Evolutionary conservation across 2,113 vertebrate species (phyloP).

Genomic region (Cyanoramphus novaezelandiae): DNA sequence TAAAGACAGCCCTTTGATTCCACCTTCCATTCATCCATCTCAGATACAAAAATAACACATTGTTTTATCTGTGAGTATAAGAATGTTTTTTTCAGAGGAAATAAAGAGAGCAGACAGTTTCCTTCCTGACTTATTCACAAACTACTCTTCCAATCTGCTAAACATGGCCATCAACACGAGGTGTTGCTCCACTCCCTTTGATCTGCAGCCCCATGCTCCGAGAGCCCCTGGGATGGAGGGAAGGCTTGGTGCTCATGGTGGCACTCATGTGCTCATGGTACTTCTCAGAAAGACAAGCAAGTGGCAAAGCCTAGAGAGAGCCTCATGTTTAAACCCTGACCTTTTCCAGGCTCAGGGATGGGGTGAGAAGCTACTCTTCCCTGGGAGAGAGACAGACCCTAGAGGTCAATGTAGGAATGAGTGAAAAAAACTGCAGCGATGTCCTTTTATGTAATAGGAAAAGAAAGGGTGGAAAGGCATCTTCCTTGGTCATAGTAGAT

Average conservation of each 20-base stretch:
- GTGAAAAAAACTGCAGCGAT: not conserved
- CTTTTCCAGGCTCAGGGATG: not conserved
- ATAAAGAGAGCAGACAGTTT: constrained; percentile 91
- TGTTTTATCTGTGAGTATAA: constrained; percentile 79
- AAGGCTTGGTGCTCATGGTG: not conserved
- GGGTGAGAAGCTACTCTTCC: not conserved
- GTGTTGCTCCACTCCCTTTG: constrained; percentile 22
- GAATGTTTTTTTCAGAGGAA: constrained; percentile 83
- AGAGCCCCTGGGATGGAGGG: not conserved
- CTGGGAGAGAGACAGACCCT: not conserved
- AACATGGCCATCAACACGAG: constrained; percentile 41
- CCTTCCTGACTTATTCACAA: constrained; percentile 86
- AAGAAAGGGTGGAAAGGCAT: not conserved
- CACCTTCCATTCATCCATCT: constrained; percentile 64
- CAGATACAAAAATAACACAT: constrained; percentile 77
- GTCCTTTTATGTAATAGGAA: not conserved
- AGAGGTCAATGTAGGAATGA: not conserved
- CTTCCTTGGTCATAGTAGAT: not conserved
- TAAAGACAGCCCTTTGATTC: constrained; percentile 57
- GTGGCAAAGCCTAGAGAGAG: not conserved
- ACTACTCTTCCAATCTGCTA: constrained; percentile 64
- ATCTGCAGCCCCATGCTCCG: not conserved
- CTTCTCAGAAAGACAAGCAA: not conserved
- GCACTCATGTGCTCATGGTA: no score
- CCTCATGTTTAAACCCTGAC: not conserved